Evolutionary conservation across 1,140 invertebrate genomes (phyloP).

Genomic region (Drusus annulatus): DNA sequence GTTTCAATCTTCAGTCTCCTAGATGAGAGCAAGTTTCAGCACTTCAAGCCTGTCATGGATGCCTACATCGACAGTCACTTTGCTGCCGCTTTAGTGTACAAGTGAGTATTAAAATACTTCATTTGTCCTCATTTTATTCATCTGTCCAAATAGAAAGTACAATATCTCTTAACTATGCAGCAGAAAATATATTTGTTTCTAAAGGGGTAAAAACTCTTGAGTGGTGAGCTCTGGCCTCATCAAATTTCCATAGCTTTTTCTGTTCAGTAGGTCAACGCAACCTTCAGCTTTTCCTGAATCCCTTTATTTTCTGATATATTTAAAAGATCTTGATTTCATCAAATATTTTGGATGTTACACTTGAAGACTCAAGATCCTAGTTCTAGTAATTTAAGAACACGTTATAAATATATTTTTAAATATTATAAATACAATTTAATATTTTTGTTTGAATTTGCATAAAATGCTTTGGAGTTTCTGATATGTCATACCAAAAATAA

Average conservation of each 20-base stretch:
- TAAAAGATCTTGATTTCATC: too few relatives aligned
- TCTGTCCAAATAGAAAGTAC: not conserved
- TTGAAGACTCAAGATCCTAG: too few relatives aligned
- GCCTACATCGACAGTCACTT: slow-evolving; percentile 97
- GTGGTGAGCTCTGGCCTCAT: not conserved
- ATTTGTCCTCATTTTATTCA: too few relatives aligned
- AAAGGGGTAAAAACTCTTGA: not conserved
- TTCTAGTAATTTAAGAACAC: too few relatives aligned
- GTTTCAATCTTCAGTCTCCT: slow-evolving; percentile 94
- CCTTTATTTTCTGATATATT: too few relatives aligned
- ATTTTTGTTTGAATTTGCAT: too few relatives aligned
- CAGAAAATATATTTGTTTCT: not conserved
- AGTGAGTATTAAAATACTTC: slow-evolving; percentile 73
- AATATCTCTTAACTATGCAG: not conserved
- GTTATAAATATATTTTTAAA: too few relatives aligned
- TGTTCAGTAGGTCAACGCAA: not conserved
- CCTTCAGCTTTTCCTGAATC: not conserved
- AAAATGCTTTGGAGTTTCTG: too few relatives aligned
- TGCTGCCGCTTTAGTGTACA: slow-evolving; percentile 95
- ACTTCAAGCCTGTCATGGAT: slow-evolving; percentile 96
- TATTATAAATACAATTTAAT: too few relatives aligned
- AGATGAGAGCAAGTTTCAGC: slow-evolving; percentile 93
- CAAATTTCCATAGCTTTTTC: not conserved
- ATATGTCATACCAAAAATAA: too few relatives aligned
- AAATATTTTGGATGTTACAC: too few relatives aligned